These are phyloP conservation scores for Lithophane leautieri DNA, from an alignment of 2,888 invertebrate species.

Conservation along the genomic window DNA sequence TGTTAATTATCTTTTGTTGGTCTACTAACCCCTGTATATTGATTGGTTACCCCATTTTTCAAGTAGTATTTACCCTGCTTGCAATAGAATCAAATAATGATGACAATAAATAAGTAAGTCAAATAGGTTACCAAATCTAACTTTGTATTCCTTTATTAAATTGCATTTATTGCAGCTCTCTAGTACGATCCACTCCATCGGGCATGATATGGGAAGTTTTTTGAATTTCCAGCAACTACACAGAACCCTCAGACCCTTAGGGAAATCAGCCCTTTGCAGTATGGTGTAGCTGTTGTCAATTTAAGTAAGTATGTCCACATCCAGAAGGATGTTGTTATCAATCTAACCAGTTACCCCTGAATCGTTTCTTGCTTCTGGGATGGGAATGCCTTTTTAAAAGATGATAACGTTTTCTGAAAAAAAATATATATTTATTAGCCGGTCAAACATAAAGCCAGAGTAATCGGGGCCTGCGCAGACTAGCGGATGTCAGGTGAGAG, in stretches of 20 bases:
- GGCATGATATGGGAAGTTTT: constrained; percentile 31
- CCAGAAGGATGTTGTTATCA: constrained; percentile 16
- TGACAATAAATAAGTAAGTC: too few relatives aligned
- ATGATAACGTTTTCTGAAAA: too few relatives aligned
- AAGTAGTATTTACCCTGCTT: neutral
- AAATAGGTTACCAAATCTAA: neutral
- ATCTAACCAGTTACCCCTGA: neutral
- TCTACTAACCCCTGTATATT: too few relatives aligned
- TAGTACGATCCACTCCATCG: constrained; percentile 4
- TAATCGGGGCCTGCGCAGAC: too few relatives aligned
- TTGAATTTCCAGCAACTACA: constrained; percentile 23
- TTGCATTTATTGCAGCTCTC: constrained; percentile 44
- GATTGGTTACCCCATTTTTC: neutral
- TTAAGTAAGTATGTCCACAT: constrained; percentile 41
- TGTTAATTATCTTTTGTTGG: neutral
- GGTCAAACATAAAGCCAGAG: neutral
- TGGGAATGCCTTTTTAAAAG: neutral
- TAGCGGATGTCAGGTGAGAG: too few relatives aligned
- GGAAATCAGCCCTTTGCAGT: constrained; percentile 53
- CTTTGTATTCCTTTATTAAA: constrained; percentile 1
- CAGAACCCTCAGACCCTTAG: constrained; percentile 32
- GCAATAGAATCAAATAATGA: neutral
- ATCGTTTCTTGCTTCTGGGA: neutral
- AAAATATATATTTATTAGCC: too few relatives aligned
- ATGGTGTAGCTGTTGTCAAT: constrained; percentile 49